These are phyloP conservation scores for Eilema griseolum DNA, from an alignment of 2,888 invertebrate species.

Conservation along the genomic window DNA sequence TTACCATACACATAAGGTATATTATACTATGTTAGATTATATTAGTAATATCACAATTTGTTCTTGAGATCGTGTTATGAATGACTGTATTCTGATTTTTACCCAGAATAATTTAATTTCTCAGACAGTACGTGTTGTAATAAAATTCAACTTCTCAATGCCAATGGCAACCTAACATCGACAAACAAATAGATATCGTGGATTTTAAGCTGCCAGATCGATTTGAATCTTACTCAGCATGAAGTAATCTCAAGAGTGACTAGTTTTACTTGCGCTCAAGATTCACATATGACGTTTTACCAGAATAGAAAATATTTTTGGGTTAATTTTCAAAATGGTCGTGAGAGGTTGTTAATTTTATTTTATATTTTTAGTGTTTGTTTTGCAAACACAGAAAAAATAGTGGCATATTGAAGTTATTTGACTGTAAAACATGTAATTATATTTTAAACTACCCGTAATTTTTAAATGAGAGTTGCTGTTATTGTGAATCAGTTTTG, in stretches of 20 bases:
- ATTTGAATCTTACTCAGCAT: neutral
- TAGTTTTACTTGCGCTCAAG: no score
- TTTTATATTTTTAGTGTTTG: neutral
- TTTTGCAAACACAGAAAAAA: neutral
- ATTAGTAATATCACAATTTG: slow-evolving; percentile 11
- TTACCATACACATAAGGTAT: slow-evolving; percentile 38
- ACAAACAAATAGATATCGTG: neutral
- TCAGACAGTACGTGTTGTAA: no score
- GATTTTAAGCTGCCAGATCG: neutral
- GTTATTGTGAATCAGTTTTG: slow-evolving; percentile 37
- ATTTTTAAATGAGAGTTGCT: neutral
- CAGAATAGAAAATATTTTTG: neutral
- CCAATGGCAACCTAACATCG: no score
- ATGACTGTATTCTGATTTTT: slow-evolving; percentile 6
- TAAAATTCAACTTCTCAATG: neutral
- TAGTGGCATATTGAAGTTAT: neutral
- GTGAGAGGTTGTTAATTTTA: neutral
- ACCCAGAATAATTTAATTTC: no score
- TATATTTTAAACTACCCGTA: slow-evolving; percentile 3
- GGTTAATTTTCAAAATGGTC: neutral
- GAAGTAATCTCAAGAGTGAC: neutral
- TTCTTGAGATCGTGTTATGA: slow-evolving; percentile 9
- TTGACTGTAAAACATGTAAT: neutral
- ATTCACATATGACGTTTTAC: neutral
- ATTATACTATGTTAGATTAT: slow-evolving; percentile 24